phyloP scores from a whole-genome alignment of 2,888 invertebrate genomes.

The Agriopis leucophaearia region DNA sequence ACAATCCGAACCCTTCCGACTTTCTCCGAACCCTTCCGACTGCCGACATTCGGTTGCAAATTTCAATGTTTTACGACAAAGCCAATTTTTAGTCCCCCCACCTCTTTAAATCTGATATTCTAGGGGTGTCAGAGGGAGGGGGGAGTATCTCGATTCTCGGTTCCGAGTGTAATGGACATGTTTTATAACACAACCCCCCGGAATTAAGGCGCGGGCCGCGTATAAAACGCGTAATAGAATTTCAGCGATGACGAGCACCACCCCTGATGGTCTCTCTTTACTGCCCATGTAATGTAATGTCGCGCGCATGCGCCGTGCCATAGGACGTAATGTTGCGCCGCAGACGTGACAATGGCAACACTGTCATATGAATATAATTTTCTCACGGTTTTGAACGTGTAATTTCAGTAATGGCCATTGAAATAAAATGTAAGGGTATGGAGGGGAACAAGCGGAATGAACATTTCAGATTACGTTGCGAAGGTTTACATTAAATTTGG shows the following conservation, averaged over 20 bases:
- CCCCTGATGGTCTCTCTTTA: constrained; percentile 65
- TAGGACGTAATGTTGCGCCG: constrained; percentile 51
- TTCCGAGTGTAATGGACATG: constrained; percentile 75
- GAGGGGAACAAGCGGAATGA: constrained; percentile 40
- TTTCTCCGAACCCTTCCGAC: constrained; percentile 7
- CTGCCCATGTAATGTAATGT: constrained; percentile 80
- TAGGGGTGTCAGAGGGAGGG: constrained; percentile 53
- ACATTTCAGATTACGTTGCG: constrained; percentile 37
- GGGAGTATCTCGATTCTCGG: constrained; percentile 58
- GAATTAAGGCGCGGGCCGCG: constrained; percentile 77
- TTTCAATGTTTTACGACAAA: constrained; percentile 72
- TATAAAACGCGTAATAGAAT: constrained; percentile 85
- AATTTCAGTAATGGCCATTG: constrained; percentile 48
- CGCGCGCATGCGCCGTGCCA: constrained; percentile 75
- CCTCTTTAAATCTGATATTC: constrained; percentile 53
- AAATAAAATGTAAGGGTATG: constrained; percentile 46
- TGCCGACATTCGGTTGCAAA: constrained; percentile 63
- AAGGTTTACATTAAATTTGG: constrained; percentile 18
- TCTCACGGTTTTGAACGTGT: constrained; percentile 54
- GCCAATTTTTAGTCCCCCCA: constrained; percentile 60
- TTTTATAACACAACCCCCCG: constrained; percentile 75
- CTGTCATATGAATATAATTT: constrained; percentile 56
- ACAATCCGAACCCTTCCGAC: constrained; percentile 12
- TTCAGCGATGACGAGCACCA: constrained; percentile 76
- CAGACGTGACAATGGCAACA: constrained; percentile 61